A percentile compares a stretch with the other conserved stretches of the same genome.
Conservation (phyloP, 2,888 invertebrate species). For the Nemoura dubitans region DNA sequence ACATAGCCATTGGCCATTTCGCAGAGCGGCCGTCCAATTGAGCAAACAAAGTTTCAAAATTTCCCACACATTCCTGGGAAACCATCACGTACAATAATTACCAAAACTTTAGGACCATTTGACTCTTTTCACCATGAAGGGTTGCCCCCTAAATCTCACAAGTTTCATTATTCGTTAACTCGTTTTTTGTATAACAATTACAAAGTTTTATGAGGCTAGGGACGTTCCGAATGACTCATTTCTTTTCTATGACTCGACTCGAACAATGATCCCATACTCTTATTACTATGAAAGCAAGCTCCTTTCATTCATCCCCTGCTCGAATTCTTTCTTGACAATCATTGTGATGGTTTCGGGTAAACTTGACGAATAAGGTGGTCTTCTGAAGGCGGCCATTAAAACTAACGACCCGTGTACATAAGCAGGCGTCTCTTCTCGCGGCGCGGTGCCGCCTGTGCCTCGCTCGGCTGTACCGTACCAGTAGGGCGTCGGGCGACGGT, state of each 20-base stretch:
- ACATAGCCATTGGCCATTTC: neutral
- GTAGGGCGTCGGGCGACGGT: too few relatives aligned
- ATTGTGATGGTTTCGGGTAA: slow-evolving; percentile 12
- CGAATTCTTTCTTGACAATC: slow-evolving; percentile 4
- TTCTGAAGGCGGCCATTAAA: slow-evolving; percentile 27
- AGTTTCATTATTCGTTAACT: neutral
- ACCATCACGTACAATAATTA: neutral
- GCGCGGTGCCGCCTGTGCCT: neutral
- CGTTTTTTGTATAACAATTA: neutral
- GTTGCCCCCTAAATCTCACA: neutral
- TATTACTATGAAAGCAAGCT: slow-evolving; percentile 1
- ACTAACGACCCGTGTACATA: slow-evolving; percentile 41
- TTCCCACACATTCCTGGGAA: neutral
- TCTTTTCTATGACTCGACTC: neutral
- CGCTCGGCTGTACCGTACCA: too few relatives aligned
- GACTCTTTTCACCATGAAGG: neutral
- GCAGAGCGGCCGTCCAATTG: neutral
- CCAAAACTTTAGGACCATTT: neutral
- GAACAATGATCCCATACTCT: neutral
- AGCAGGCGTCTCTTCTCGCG: neutral
- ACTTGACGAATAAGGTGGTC: slow-evolving; percentile 12
- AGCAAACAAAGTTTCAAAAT: neutral
- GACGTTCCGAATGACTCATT: neutral
- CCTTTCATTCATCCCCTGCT: neutral
- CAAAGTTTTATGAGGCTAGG: neutral